Evolutionary conservation across 2,113 vertebrate species (phyloP), one percentile per base, ranked within the genome.

Genomic region (Mustela lutreola): DNA sequence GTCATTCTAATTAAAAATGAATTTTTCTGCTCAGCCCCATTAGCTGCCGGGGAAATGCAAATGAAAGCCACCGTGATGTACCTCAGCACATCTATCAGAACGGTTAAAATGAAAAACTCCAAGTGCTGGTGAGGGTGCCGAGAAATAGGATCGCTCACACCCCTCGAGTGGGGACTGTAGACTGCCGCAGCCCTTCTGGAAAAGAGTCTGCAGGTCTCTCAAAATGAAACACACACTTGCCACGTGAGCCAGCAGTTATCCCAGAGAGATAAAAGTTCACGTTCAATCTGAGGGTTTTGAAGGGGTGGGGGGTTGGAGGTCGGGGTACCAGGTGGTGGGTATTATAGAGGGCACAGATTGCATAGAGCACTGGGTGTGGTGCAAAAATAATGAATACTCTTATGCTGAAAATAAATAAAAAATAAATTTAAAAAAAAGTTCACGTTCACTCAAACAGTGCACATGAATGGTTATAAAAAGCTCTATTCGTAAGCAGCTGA

Each of bases 391-490:
- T 42, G 42, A 42, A 42, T 42, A 42, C 42, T 42, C 4, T 42
- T 42, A 42, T 42, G 42, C 42, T 42, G 42, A 42, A 42, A 42
- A 42, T 42, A 42, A 42, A 42, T 42, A 42, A 42, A 42, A 42
- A 42, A 42, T 42, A 42, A 42, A 42, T 42, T 42, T 5, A 42
- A 42, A 42, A 42, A 42, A 42, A 42, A 42, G 42, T 58, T 16
- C 21, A 15, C 11, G 21, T 21, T 45, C 48, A 28, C 2, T n/a
- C 21, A 22, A 42, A 76, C 36, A 62, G 3, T 22, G 22, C 15
- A 45, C 0, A 0, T 11, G 28, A 26, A 33, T 33, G 33, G 19
- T 42, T 56, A 45, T 5, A 19, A 3, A 8, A 8, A 56, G 10
- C 8, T 33, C 4, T 65, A 6, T 18, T 4, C 33, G 14, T 24